Evolutionary conservation across 2,113 vertebrate species (phyloP).

Genomic region (Bufo bufo): DNA sequence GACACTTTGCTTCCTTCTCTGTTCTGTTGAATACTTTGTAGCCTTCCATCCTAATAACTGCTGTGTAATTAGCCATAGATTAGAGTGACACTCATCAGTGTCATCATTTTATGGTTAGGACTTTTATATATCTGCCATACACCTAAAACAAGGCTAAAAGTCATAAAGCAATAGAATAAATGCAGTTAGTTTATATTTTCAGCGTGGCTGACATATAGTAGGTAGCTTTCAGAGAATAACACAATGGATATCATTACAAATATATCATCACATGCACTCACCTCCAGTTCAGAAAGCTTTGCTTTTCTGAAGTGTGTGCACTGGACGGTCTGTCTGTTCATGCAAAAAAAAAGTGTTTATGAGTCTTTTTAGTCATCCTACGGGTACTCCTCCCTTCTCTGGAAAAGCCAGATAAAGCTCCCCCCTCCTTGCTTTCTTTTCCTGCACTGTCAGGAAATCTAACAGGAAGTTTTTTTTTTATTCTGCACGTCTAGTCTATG

Average conservation of each 20-base stretch:
- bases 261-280: background rate
- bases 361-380: background rate
- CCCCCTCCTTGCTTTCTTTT: background rate
- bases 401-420: background rate
- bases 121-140: background rate
- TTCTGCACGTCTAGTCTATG: background rate
- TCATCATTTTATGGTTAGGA: too few relatives aligned
- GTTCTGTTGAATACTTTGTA: background rate
- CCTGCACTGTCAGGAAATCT: constrained; percentile 1
- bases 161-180: background rate
- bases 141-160: background rate
- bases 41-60: background rate
- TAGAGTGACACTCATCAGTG: background rate
- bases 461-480: too few relatives aligned
- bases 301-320: background rate
- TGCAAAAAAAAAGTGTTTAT: background rate
- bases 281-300: background rate
- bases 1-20: too few relatives aligned
- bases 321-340: too few relatives aligned
- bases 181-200: background rate
- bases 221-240: background rate
- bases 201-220: background rate
- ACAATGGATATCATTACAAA: background rate
- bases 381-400: constrained; percentile 24
- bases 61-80: background rate